Base-by-base conservation (phyloP, 2,797 vertebrate genomes). In the Sciurus vulgaris region DNA sequence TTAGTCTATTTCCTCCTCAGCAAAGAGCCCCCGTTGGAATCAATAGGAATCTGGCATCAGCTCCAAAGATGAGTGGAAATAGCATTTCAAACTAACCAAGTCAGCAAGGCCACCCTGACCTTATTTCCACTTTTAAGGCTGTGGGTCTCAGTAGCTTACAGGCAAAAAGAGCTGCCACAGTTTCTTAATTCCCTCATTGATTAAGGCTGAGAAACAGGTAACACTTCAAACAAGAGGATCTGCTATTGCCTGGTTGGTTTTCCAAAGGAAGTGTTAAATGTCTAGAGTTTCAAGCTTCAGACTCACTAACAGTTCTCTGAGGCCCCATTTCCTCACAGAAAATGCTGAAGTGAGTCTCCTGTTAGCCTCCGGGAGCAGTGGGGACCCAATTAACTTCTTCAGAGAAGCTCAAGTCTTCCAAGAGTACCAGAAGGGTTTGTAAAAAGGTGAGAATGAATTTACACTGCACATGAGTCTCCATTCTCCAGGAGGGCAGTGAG, bases 401-500 rank as follows among this genome's bases (percentile, higher is more conserved):
- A 86, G 93, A 97, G 83, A 95, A 11, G 24, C 33, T 7, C 4
- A 20, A 38, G 70, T 96, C 97, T 98, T 97, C 85, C 28, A 93
- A n/a, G 18, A 97, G 47, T 10, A 0, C 0, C 54, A 91, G 94
- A 61, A 5, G 96, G 15, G 30, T 79, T 92, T 44, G 83, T 87
- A 92, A 95, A 54, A 96, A 95, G 70, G 72, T 89, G 82, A 95
- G 96, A 98, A 93, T 63, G 87, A 49, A 96, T 96, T 92, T 94
- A 89, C 54, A 81, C 9, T 82, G 63, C 69, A 96, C 95, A 86
- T 73, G 87, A 79, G 44, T 97, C 59, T 84, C 44, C 35, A 38
- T 70, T 73, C 86, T 89, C 74, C 9, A 33, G 15, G 35, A 93
- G 9, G 1, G 83, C 83, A 81, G 61, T 61, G 95, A 84, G 59